A percentile compares a stretch with the other conserved stretches of the same genome.
Evolutionary conservation across 2,797 vertebrate genomes (phyloP).

Genomic region (Chanos chanos): DNA sequence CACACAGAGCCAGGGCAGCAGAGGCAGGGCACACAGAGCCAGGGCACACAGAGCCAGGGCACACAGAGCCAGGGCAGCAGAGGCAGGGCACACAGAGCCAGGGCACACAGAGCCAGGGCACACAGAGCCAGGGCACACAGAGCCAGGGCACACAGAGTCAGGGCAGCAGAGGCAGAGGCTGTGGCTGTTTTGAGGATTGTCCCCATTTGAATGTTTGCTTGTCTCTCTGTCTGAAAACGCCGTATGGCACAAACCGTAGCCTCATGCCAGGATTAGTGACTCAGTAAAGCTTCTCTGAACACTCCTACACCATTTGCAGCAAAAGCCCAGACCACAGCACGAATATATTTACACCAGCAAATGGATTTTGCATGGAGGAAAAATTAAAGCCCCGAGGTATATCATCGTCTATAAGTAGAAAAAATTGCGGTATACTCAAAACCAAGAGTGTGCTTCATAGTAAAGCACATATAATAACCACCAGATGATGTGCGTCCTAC

Average conservation of each 20-base stretch:
- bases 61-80: neutral
- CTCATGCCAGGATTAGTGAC: constrained; percentile 16
- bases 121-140: neutral
- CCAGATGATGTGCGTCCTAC: constrained; percentile 6
- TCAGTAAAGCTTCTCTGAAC: constrained; percentile 7
- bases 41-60: neutral
- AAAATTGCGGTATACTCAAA: neutral
- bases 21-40: too few species aligned
- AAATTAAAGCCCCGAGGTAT: constrained; percentile 10
- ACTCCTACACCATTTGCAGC: constrained; percentile 5
- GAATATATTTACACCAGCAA: constrained; percentile 6
- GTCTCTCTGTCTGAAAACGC: neutral
- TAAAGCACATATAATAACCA: constrained; percentile 9
- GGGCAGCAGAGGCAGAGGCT: neutral
- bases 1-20: too few species aligned
- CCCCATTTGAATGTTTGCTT: neutral
- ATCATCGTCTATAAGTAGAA: constrained; percentile 11
- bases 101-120: neutral
- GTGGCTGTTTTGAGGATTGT: constrained; percentile 2
- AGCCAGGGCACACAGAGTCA: neutral
- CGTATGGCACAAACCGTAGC: neutral
- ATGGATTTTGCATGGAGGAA: neutral
- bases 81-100: neutral
- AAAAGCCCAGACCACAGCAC: neutral
- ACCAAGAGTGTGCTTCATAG: neutral